Conservation (phyloP, 2,888 invertebrate species). For the Agriotes lineatus region DNA sequence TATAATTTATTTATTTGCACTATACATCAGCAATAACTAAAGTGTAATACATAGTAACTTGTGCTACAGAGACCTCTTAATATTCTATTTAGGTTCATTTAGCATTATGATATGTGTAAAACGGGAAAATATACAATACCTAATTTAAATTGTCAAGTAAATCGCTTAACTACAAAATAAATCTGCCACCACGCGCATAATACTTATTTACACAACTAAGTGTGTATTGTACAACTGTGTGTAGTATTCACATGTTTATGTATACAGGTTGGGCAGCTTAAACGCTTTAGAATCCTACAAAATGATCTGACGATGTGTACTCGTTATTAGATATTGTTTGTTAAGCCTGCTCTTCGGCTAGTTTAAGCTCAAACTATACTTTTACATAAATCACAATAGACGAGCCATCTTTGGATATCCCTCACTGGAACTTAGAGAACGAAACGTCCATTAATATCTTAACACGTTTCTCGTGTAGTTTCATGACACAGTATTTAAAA, state of each 20-base stretch:
- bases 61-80: slow-evolving; percentile 21
- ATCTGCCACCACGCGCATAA: slow-evolving; percentile 21
- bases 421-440: slow-evolving; percentile 8
- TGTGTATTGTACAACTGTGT: slow-evolving; percentile 13
- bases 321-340: not conserved
- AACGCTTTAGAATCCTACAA: not conserved
- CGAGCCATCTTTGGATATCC: slow-evolving; percentile 26
- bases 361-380: slow-evolving; percentile 20
- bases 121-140: slow-evolving; percentile 13
- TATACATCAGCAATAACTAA: slow-evolving; percentile 34
- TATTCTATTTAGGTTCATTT: slow-evolving; percentile 9
- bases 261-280: not conserved
- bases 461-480: not conserved
- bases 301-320: not conserved
- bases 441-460: not conserved
- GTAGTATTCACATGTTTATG: slow-evolving; percentile 5
- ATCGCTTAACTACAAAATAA: slow-evolving; percentile 15
- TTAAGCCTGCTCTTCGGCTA: slow-evolving; percentile 6
- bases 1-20: slow-evolving; percentile 25
- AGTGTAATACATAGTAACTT: slow-evolving; percentile 24
- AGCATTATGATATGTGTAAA: slow-evolving; percentile 32
- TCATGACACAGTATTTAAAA: slow-evolving; percentile 5
- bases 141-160: not conserved
- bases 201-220: slow-evolving; percentile 3
- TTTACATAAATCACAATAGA: slow-evolving; percentile 35